Evolutionary conservation across 2,888 invertebrate genomes (phyloP), one percentile per base, ranked within the genome.

Genomic region (Drosophila yooni): DNA sequence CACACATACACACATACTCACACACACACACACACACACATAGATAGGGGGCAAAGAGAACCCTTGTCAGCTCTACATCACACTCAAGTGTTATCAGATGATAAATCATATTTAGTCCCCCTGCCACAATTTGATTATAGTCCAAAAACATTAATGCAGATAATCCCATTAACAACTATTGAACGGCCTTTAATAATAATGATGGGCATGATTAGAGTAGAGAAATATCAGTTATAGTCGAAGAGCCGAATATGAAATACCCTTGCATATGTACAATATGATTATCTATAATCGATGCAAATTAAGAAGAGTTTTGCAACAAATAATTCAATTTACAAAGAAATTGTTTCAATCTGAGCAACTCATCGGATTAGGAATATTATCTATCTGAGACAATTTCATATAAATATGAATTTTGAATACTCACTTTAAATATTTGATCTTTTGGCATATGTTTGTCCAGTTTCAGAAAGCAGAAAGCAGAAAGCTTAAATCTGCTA

Each of bases 151-250:
- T 81, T 79, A 81, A 76, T 81, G 79, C 75, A 73, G 82, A 85
- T 90, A 89, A 90, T 90, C 77, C 86, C 69, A 84, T 87, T 86
- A 83, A 69, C 50, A 67, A n/a, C 7, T 8, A 72, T 57, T 68
- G 21, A 74, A 63, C 53, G 27, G 43, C 31, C 59, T 64, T 38
- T 10, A 33, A 33, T 33, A 33, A 57, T 31, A 38, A 33, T 58
- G 29, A 25, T 64, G 29, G 33, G 27, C 33, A 46, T 36, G 25
- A 36, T 54, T n/a, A 43, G 46, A 25, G 18, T 4, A 18, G 1
- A 31, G 21, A 21, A 54, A 36, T 31, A 29, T 4, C 31, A 15
- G 18, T 29, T 21, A 21, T n/a, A 52, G 15, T 13, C 29, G 29
- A 38, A 15, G 18, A n/a, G n/a, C n/a, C 15, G 27, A 29, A 29